Conservation (phyloP, 2,888 invertebrate species). For the Choristoneura rosaceana region DNA sequence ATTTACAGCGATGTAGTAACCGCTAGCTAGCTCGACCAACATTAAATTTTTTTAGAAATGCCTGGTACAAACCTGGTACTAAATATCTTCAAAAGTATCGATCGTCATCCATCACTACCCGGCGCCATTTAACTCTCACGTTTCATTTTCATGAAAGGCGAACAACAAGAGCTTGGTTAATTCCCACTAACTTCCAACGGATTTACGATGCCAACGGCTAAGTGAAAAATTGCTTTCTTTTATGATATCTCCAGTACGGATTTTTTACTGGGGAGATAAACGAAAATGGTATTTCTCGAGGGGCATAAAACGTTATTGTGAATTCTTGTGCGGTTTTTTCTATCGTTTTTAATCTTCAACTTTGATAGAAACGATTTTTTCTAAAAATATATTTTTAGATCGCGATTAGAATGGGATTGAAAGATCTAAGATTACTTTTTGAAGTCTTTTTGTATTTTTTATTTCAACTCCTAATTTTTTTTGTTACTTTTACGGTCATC, state of each 20-base stretch:
- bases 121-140: constrained; percentile 16
- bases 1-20: too few relatives aligned
- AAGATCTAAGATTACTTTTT: too few relatives aligned
- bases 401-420: too few relatives aligned
- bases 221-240: constrained; percentile 73
- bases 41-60: too few relatives aligned
- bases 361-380: background rate
- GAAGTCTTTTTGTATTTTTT: too few relatives aligned
- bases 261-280: constrained; percentile 16
- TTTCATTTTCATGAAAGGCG: constrained; percentile 44
- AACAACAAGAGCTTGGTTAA: constrained; percentile 72
- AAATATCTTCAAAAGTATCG: background rate
- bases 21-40: too few relatives aligned
- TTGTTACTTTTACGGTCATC: too few relatives aligned
- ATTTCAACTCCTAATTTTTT: too few relatives aligned
- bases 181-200: constrained; percentile 64
- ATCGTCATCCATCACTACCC: constrained; percentile 4
- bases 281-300: background rate
- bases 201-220: constrained; percentile 68
- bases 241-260: constrained; percentile 61
- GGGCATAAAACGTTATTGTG: constrained; percentile 13
- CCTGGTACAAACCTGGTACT: too few relatives aligned
- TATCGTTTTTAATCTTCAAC: background rate
- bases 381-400: background rate
- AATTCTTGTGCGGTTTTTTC: background rate